phyloP scores from a whole-genome alignment of 30 jellyfish, hydroid and myxozoan genomes.

The Chrysaora quinquecirrha region DNA sequence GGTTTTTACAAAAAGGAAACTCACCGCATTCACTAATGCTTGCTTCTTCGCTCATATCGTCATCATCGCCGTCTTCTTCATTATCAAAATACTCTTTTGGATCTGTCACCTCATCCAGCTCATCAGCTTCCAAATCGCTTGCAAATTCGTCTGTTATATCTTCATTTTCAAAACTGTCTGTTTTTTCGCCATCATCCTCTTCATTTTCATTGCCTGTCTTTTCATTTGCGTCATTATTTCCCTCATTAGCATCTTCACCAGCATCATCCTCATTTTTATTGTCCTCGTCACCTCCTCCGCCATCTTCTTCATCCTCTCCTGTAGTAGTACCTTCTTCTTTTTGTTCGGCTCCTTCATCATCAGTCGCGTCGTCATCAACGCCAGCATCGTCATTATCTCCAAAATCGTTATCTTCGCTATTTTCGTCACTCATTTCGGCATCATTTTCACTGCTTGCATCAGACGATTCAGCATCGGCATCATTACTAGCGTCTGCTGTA shows the following conservation, averaged over 20 bases:
- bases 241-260: constrained; percentile 5
- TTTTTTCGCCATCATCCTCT: constrained; percentile 9
- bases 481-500: background rate
- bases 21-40: constrained; percentile 51
- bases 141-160: constrained; percentile 20
- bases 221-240: background rate
- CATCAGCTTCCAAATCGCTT: constrained; percentile 40
- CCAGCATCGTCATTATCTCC: background rate
- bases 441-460: background rate
- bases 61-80: constrained; percentile 68
- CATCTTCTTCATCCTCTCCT: background rate
- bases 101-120: constrained; percentile 28
- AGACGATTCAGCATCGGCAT: background rate
- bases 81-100: constrained; percentile 55
- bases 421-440: background rate
- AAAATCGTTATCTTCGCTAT: background rate
- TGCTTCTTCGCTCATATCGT: constrained; percentile 52
- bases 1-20: no score
- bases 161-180: constrained; percentile 5
- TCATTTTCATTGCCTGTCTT: constrained; percentile 4
- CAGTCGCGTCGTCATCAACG: background rate
- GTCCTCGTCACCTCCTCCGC: background rate
- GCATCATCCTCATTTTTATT: background rate
- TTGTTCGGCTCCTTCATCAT: constrained; percentile 22
- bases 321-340: background rate